phyloP scores from a whole-genome alignment of 2,888 invertebrate species.

The Erpobdella octoculata region DNA sequence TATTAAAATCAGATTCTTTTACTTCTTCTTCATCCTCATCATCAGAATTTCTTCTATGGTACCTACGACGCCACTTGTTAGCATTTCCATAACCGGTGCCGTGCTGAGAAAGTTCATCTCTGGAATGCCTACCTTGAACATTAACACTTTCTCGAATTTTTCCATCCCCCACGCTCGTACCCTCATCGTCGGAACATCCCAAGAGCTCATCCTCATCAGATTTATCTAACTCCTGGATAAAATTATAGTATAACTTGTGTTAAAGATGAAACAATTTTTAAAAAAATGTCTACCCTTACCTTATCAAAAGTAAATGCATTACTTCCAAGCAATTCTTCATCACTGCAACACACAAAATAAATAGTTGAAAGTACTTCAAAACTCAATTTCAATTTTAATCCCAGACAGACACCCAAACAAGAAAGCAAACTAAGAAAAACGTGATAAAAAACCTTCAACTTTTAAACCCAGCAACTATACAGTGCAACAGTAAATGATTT shows the following conservation, averaged over 20 bases:
- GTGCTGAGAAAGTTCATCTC: too few species aligned
- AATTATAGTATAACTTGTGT: background rate
- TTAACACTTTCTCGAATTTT: too few species aligned
- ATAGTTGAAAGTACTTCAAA: background rate
- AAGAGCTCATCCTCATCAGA: background rate
- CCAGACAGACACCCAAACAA: too few species aligned
- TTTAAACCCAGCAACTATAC: too few species aligned
- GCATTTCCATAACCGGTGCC: too few species aligned
- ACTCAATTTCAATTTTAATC: background rate
- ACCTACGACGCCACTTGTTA: too few species aligned
- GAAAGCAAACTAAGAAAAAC: too few species aligned
- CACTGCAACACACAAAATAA: constrained; percentile 3
- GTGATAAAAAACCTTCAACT: too few species aligned
- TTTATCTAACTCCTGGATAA: constrained; percentile 2
- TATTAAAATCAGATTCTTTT: background rate
- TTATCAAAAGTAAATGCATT: background rate
- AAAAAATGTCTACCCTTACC: background rate
- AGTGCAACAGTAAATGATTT: too few species aligned
- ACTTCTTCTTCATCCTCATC: background rate
- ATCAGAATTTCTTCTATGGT: background rate
- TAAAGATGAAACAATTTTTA: background rate
- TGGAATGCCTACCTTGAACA: too few species aligned
- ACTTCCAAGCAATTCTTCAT: background rate
- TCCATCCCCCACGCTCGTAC: background rate
- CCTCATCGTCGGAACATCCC: background rate